Percentiles rank a stretch among this genome's conserved stretches.
These are phyloP conservation scores for Taenaris catops DNA, from an alignment of 2,888 invertebrate species.

Conservation along the genomic window DNA sequence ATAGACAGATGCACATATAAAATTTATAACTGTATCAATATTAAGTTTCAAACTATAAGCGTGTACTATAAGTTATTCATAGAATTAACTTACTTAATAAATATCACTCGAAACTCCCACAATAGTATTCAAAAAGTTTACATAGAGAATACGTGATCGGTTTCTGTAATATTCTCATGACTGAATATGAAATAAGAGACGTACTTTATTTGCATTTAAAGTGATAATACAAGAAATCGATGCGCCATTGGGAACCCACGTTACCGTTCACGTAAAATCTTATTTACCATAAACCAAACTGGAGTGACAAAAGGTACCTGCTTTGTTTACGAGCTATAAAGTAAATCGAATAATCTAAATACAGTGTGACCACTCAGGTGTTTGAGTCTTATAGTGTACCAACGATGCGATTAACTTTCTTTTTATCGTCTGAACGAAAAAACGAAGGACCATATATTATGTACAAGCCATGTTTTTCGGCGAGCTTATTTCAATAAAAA, in stretches of 20 bases:
- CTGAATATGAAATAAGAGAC: constrained; percentile 28
- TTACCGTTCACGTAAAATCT: constrained; percentile 62
- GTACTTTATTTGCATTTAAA: constrained; percentile 49
- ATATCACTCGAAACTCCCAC: constrained; percentile 9
- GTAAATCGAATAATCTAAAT: constrained; percentile 61
- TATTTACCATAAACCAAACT: constrained; percentile 69
- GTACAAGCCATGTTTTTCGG: no score
- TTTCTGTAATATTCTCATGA: constrained; percentile 18
- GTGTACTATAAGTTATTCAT: constrained; percentile 2
- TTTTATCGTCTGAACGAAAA: no score
- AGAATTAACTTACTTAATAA: constrained; percentile 8
- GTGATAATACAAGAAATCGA: constrained; percentile 46
- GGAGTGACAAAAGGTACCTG: constrained; percentile 60
- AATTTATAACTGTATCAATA: background rate
- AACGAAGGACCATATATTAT: no score
- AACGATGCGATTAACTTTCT: constrained; percentile 4
- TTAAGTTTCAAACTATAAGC: constrained; percentile 2
- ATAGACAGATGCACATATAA: no score
- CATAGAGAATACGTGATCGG: constrained; percentile 9
- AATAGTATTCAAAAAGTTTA: constrained; percentile 12
- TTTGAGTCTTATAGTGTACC: constrained; percentile 12
- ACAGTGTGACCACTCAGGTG: constrained; percentile 39
- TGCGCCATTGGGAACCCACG: constrained; percentile 48
- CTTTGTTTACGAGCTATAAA: constrained; percentile 73
- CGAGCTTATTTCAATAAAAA: no score